A percentile compares a stretch with the other conserved stretches of the same genome.
phyloP scores from a whole-genome alignment of 2,888 invertebrate genomes.

The Brachycybe producta region DNA sequence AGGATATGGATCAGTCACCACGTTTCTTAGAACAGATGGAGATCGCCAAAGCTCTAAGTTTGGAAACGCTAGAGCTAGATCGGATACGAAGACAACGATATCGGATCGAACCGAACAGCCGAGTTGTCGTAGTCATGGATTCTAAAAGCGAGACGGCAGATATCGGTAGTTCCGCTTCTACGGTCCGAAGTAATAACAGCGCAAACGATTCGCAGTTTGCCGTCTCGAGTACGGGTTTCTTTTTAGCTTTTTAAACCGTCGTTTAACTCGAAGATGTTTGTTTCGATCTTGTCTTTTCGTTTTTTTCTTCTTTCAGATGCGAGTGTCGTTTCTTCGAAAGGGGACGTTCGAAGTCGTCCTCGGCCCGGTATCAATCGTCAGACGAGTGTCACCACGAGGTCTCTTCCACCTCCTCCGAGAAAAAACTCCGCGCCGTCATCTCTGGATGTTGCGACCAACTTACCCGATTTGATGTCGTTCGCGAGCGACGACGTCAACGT shows the following conservation, averaged over 20 bases:
- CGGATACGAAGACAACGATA: slow-evolving; percentile 21
- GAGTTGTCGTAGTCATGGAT: too few species aligned
- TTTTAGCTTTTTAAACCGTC: too few species aligned
- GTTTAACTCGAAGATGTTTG: too few species aligned
- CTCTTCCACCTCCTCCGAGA: slow-evolving; percentile 5
- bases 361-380: background rate
- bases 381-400: background rate
- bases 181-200: too few species aligned
- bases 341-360: background rate
- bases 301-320: too few species aligned
- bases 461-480: slow-evolving; percentile 12
- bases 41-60: slow-evolving; percentile 71
- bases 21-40: slow-evolving; percentile 54
- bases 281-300: too few species aligned
- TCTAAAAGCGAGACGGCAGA: background rate
- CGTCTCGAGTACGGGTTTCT: too few species aligned
- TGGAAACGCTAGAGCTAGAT: slow-evolving; percentile 47
- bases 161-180: background rate
- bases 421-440: background rate
- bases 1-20: background rate
- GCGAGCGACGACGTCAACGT: background rate
- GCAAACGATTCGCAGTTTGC: too few species aligned
- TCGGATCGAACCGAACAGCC: too few species aligned
- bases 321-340: too few species aligned
- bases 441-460: background rate